Base-by-base conservation (phyloP, 30 jellyfish, hydroid and myxozoan species). In the Chironex yamaguchii region DNA sequence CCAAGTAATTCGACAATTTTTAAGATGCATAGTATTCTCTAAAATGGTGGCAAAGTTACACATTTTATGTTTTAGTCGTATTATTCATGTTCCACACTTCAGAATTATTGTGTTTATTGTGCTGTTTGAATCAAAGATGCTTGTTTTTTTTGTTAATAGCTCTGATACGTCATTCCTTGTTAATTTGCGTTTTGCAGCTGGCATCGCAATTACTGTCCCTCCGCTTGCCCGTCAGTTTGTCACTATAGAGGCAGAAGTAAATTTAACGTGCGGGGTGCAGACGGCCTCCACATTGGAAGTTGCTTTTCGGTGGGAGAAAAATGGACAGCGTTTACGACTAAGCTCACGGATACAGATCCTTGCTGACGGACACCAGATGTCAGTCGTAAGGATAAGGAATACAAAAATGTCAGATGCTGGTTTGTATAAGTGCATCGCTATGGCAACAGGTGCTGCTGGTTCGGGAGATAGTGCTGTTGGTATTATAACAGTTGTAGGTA, bases 371-470 rank as follows among this genome's bases (percentile, higher is more conserved):
- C 35, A 86, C 22, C 91, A 33, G 27, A 79, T 82, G 22, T 75
- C 97, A 0, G 87, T 81, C 11, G 49, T 89, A 66, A 83, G 80
- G 33, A 11, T 89, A 4, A 31, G 31, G 2, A 51, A 73, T 71
- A 62, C 73, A 11, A 29, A 14, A 13, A 75, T 81, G 90, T 52
- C 92, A 1, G 97, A 89, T 67, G 48, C 76, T 36, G 97, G 97
- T 0, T 51, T 67, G 80, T 89, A 89, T 42, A 22, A 76, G 24
- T 89, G 97, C 58, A 73, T 14, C 1, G 97, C 93, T 13, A 33
- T 67, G 54, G 86, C 93, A 4, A 89, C 97, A 0, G 96, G 87
- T 0, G 68, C 36, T 30, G 90, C 86, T 6, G 97, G 97, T 1
- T 49, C 97, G 21, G 50, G 72, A 0, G 97, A 89, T 64, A 42